Percentiles rank a stretch among this genome's conserved stretches.
These are phyloP conservation scores for Lamprologus sp. DNA, from an alignment of 2,113 vertebrate species.

Conservation along the genomic window DNA sequence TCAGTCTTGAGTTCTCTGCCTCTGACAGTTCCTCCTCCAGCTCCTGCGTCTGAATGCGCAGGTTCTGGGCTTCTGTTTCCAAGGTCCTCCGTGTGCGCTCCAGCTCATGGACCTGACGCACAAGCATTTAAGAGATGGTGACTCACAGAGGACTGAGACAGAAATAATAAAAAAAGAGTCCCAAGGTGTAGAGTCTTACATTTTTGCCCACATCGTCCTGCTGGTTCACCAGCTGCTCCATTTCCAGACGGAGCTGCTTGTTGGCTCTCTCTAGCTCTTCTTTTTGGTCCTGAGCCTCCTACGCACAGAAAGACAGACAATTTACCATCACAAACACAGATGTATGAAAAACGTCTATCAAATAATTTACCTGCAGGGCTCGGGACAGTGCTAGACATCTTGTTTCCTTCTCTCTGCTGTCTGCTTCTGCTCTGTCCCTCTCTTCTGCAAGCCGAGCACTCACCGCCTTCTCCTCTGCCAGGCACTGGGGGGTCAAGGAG, in stretches of 20 bases:
- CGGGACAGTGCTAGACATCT: conserved; percentile 74
- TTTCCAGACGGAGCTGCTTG: conserved; percentile 79
- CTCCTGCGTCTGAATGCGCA: conserved; percentile 74
- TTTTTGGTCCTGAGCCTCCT: conserved; percentile 76
- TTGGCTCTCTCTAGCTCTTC: conserved; percentile 83
- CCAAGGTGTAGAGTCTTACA: conserved; percentile 51
- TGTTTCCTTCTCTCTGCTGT: conserved; percentile 84
- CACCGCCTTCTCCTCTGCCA: conserved; percentile 85
- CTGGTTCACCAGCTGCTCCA: conserved; percentile 85
- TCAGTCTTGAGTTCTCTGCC: conserved; percentile 60
- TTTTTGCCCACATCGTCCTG: conserved; percentile 89
- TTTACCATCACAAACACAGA: not conserved
- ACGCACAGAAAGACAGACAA: not conserved
- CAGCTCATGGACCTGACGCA: conserved; percentile 81
- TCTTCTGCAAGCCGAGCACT: conserved; percentile 80
- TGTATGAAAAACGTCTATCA: not conserved
- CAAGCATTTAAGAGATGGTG: not conserved
- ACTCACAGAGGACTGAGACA: not conserved
- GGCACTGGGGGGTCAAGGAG: conserved; percentile 62
- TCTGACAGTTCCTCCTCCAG: conserved; percentile 65
- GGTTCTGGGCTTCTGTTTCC: conserved; percentile 76
- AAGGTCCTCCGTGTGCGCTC: conserved; percentile 75
- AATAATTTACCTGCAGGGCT: conserved; percentile 68
- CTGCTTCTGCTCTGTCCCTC: conserved; percentile 80
- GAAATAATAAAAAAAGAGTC: not conserved